Evolutionary conservation across 2,797 vertebrate genomes (phyloP).

Genomic region (Rhyacichthys aspro): DNA sequence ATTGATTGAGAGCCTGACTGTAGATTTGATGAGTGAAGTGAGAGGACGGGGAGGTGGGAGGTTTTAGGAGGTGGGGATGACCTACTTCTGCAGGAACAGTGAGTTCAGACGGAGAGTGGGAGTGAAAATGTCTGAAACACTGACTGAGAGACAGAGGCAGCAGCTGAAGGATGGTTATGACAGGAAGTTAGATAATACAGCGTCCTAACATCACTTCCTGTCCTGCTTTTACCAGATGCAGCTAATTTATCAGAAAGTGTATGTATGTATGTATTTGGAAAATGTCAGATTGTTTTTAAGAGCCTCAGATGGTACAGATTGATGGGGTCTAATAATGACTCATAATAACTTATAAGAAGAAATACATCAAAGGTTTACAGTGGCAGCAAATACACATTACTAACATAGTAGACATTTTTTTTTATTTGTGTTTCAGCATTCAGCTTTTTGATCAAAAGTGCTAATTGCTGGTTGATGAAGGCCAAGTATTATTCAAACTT

Average conservation of each 20-base stretch:
- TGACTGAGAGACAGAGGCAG: slow-evolving; percentile 52
- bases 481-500: too few relatives aligned
- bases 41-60: slow-evolving; percentile 7
- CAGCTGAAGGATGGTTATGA: slow-evolving; percentile 37
- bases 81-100: slow-evolving; percentile 74
- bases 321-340: too few relatives aligned
- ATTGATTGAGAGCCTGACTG: slow-evolving; percentile 5
- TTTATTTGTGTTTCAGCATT: too few relatives aligned
- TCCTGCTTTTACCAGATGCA: background rate
- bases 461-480: too few relatives aligned
- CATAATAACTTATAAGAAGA: too few relatives aligned
- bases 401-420: too few relatives aligned
- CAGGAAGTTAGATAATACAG: slow-evolving; percentile 7
- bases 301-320: too few relatives aligned
- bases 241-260: background rate
- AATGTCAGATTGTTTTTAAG: background rate
- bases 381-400: too few relatives aligned
- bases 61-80: slow-evolving; percentile 40
- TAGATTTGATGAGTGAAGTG: slow-evolving; percentile 8
- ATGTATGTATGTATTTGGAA: background rate
- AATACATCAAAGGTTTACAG: too few relatives aligned
- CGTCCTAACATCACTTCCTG: slow-evolving; percentile 2
- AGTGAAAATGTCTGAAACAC: slow-evolving; percentile 54
- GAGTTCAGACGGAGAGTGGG: slow-evolving; percentile 54
- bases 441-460: too few relatives aligned